Evolutionary conservation across 2,113 vertebrate genomes (phyloP).

Genomic region (Glaucomys volans): DNA sequence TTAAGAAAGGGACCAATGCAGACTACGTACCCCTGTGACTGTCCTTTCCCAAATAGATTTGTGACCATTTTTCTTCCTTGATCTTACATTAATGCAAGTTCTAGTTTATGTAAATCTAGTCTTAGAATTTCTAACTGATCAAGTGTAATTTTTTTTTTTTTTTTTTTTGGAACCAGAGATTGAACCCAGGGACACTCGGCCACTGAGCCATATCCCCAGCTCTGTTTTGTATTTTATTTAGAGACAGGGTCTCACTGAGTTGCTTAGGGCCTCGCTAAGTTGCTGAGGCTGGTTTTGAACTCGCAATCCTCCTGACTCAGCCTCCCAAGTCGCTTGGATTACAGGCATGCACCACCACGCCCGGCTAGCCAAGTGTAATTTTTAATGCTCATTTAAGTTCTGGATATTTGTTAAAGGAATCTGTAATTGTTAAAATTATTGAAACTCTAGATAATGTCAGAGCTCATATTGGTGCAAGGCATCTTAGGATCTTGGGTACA

Average conservation of each 20-base stretch:
- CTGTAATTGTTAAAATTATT: constrained; percentile 36
- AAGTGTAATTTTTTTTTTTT: constrained; percentile 22
- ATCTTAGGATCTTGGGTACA: neutral
- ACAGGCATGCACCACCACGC: too few species aligned
- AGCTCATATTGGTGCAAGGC: constrained; percentile 2
- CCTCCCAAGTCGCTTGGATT: too few species aligned
- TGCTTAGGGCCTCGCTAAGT: too few species aligned
- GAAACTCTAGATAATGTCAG: neutral
- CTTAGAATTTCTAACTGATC: constrained; percentile 39
- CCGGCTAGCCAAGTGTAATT: neutral
- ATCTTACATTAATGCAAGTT: neutral
- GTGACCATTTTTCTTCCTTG: constrained; percentile 40
- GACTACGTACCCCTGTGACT: neutral
- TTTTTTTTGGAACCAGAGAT: too few species aligned
- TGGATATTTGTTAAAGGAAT: constrained; percentile 12
- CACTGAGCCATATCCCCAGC: too few species aligned
- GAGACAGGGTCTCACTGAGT: too few species aligned
- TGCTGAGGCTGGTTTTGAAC: too few species aligned
- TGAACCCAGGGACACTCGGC: too few species aligned
- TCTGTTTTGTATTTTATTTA: too few species aligned
- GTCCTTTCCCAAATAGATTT: neutral
- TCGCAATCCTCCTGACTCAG: too few species aligned
- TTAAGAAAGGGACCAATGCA: neutral
- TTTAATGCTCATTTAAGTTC: constrained; percentile 14
- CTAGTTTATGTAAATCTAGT: constrained; percentile 41